Base-by-base conservation (phyloP, 2,797 vertebrate species). In the Acomys russatus region DNA sequence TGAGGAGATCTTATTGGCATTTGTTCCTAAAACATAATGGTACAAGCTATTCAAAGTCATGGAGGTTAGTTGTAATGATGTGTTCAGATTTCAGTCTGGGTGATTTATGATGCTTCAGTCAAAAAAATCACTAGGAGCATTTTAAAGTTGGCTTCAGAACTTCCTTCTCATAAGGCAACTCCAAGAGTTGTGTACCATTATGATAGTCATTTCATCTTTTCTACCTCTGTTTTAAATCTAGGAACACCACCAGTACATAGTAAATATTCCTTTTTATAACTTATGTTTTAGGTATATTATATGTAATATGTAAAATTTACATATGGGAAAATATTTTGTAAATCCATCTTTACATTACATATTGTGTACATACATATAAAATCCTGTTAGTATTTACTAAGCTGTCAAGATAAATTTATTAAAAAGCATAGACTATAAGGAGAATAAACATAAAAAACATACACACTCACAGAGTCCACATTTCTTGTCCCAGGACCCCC, bases 151-250 rank as follows among this genome's bases (percentile, higher is more conserved):
- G 6, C 77, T 94, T 64, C 88, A 54, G 68, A 68, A 71, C 3
- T 73, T 83, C 6, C 66, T 44, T 83, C 61, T 89, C 11, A 63
- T 4, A 59, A 82, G 1, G 18, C 25, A 14, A 44, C 44, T 22
- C 86, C 17, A 84, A 73, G 87, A 74, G 88, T 93, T 85, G 20
- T n/a, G 66, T 6, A n/a, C 28, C 30, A 86, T 73, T 82, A 25
- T 23, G 76, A 33, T 3, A 22, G 23, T 38, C 70, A 73, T 59
- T 30, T 61, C n/a, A 30, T 30, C n/a, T 91, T 87, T n/a, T 80
- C 92, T 54, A 82, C 82, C 78, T 56, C 30, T 87, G 79, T 80
- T 95, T 96, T 79, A 68, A 71, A 82, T 95, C 49, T 71, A 94
- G 74, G 30, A 88, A 70, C 80, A 38, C 51, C 22, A 82, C 14